Conservation (phyloP, 2,797 vertebrate species). For the Coluber constrictor region DNA sequence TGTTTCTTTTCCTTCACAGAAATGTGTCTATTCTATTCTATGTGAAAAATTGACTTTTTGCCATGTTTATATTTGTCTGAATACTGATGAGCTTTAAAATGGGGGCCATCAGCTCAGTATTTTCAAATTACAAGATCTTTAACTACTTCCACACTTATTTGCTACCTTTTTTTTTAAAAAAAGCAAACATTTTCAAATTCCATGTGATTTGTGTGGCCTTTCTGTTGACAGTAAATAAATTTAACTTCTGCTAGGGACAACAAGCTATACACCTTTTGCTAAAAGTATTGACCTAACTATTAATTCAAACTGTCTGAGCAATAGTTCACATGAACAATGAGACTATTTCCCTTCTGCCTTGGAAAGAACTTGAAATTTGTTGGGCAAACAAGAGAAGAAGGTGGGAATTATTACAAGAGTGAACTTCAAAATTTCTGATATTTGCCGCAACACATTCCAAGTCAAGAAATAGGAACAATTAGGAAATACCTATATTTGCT, state of each 20-base stretch:
- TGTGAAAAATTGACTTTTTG: not conserved
- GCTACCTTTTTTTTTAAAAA: not conserved
- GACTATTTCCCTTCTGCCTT: too few species aligned
- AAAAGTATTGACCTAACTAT: not conserved
- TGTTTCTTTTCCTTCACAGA: not conserved
- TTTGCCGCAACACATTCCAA: not conserved
- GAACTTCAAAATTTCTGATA: not conserved
- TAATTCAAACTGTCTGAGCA: not conserved
- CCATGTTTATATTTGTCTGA: not conserved
- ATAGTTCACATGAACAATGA: not conserved
- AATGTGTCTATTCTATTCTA: not conserved
- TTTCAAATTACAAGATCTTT: not conserved
- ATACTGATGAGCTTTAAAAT: not conserved
- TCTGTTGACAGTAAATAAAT: not conserved
- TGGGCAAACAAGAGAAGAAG: not conserved
- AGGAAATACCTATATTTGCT: not conserved
- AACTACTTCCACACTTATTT: not conserved
- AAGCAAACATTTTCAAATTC: not conserved
- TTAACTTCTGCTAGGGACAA: not conserved
- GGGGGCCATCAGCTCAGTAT: not conserved
- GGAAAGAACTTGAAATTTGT: not conserved
- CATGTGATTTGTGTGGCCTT: not conserved
- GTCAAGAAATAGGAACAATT: not conserved
- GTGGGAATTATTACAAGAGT: not conserved
- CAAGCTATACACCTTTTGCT: not conserved